Evolutionary conservation across 2,113 vertebrate species (phyloP).

Genomic region (Ictidomys tridecemlineatus): DNA sequence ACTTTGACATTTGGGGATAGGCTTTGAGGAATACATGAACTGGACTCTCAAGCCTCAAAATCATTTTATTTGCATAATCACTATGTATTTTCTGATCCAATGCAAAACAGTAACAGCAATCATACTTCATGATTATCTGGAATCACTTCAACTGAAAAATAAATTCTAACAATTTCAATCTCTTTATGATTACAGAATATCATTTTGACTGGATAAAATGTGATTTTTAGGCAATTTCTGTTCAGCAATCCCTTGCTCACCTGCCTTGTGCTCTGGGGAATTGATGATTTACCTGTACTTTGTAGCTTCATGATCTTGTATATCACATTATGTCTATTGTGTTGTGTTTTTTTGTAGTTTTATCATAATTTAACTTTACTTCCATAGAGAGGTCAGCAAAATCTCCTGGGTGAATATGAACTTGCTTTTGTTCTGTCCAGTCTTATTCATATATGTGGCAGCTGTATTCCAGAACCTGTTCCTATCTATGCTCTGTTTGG

Average conservation of each 20-base stretch:
- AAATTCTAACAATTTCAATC: slow-evolving; percentile 22
- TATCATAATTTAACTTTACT: not conserved
- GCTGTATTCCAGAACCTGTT: not conserved
- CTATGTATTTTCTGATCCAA: slow-evolving; percentile 5
- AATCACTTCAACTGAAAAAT: slow-evolving; percentile 65
- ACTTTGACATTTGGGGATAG: not conserved
- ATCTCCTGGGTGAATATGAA: slow-evolving; percentile 20
- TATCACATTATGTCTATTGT: not conserved
- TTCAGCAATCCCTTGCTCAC: not conserved
- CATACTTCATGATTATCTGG: not conserved
- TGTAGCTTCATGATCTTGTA: not conserved
- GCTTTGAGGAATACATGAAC: not conserved
- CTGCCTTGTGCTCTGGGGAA: not conserved
- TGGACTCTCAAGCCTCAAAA: slow-evolving; percentile 40
- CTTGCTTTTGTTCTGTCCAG: not conserved
- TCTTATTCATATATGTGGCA: not conserved
- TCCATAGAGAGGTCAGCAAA: not conserved
- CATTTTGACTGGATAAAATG: slow-evolving; percentile 41
- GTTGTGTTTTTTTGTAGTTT: not conserved
- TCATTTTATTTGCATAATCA: slow-evolving; percentile 37
- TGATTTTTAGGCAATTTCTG: slow-evolving; percentile 58
- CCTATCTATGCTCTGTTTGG: not conserved
- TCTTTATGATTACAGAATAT: slow-evolving; percentile 44
- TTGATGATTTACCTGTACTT: not conserved
- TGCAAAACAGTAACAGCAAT: slow-evolving; percentile 15